Conservation (phyloP, 2,113 vertebrate species). For the Taxidea taxus region DNA sequence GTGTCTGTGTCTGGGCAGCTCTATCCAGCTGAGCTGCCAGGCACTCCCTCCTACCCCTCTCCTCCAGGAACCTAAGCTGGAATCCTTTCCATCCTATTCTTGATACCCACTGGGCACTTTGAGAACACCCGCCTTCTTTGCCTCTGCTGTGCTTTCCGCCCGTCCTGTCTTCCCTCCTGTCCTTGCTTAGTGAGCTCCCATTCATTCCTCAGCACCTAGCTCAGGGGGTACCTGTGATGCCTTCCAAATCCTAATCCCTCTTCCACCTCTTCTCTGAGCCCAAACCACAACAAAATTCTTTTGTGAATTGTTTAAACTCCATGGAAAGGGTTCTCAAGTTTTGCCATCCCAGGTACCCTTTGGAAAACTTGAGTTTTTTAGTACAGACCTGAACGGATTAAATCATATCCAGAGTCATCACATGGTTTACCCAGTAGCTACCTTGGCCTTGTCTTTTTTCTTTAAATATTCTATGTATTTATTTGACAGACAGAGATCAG, state of each 20-base stretch:
- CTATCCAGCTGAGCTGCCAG: not conserved
- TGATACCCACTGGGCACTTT: fast-evolving
- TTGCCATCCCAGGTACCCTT: not conserved
- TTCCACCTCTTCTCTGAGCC: not conserved
- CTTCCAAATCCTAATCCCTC: not conserved
- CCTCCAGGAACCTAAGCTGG: not conserved
- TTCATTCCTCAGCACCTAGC: not conserved
- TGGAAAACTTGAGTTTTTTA: not conserved
- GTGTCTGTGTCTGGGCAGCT: fast-evolving
- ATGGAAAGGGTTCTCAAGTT: not conserved
- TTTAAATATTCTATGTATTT: too few species aligned
- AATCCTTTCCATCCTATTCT: too few species aligned
- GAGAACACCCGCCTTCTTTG: not conserved
- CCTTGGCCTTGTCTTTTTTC: too few species aligned
- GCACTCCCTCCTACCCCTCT: not conserved
- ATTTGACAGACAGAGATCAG: too few species aligned
- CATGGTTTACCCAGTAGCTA: fast-evolving
- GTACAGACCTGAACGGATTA: not conserved
- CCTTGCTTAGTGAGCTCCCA: not conserved
- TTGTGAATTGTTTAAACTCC: not conserved
- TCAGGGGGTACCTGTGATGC: not conserved
- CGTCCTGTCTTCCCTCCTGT: not conserved
- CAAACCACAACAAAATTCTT: not conserved
- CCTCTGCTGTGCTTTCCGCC: not conserved
- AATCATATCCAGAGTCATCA: not conserved